A percentile compares a stretch with the other conserved stretches of the same genome.
These are phyloP conservation scores for Harpalus rubripes DNA, from an alignment of 2,888 invertebrate species.

Conservation along the genomic window DNA sequence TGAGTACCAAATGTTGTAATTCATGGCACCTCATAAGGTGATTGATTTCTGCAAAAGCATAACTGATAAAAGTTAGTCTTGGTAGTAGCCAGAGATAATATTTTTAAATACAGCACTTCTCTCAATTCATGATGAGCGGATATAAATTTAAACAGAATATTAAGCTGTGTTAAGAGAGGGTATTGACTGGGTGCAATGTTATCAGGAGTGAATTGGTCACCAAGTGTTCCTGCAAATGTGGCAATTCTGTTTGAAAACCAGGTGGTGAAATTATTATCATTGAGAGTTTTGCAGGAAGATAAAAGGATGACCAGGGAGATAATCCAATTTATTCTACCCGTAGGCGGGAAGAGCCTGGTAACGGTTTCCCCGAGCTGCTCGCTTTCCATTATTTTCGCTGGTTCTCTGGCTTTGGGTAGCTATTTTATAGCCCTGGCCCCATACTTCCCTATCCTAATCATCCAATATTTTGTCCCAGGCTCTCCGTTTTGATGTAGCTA, in stretches of 20 bases:
- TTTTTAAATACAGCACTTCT: not conserved
- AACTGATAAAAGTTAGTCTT: slow-evolving; percentile 9
- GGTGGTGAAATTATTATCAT: not conserved
- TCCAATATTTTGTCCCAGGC: too few relatives aligned
- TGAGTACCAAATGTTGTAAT: not conserved
- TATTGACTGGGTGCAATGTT: not conserved
- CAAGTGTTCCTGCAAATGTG: slow-evolving; percentile 11
- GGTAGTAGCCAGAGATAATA: not conserved
- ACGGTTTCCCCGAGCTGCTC: too few relatives aligned
- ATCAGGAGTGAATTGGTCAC: slow-evolving; percentile 10
- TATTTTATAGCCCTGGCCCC: too few relatives aligned
- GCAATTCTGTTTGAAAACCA: not conserved
- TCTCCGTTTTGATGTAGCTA: too few relatives aligned
- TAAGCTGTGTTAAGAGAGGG: not conserved
- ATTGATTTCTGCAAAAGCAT: slow-evolving; percentile 8
- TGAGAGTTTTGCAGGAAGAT: not conserved
- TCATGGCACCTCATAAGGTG: slow-evolving; percentile 12
- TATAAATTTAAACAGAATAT: not conserved
- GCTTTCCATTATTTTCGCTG: too few relatives aligned
- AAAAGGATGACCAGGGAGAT: too few relatives aligned
- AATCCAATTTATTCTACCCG: too few relatives aligned
- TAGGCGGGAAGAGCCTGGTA: too few relatives aligned
- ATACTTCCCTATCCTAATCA: too few relatives aligned
- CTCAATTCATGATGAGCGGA: not conserved
- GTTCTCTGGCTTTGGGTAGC: too few relatives aligned